Percentiles rank a stretch among this genome's conserved stretches.
phyloP scores from a whole-genome alignment of 1,140 invertebrate species.

The silkworm (Bombyx mori) region ASM3026992v2 NC_085117.1:11236001-11236500 shows the following conservation, averaged over 20 bases:
- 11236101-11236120: slow-evolving; percentile 38
- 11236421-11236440: slow-evolving; percentile 36
- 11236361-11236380: slow-evolving; percentile 18
- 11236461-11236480: slow-evolving; percentile 46
- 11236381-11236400: slow-evolving; percentile 33
- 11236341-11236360: slow-evolving; percentile 30
- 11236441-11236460: slow-evolving; percentile 37
- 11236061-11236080: slow-evolving; percentile 47
- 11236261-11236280: slow-evolving; percentile 50
- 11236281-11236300: slow-evolving; percentile 48
- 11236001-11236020: slow-evolving; percentile 54
- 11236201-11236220: slow-evolving; percentile 22
- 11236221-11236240: slow-evolving; percentile 53
- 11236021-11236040: slow-evolving; percentile 65
- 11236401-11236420: slow-evolving; percentile 44
- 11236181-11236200: slow-evolving; percentile 23
- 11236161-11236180: slow-evolving; percentile 33
- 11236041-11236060: slow-evolving; percentile 60
- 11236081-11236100: slow-evolving; percentile 50
- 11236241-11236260: slow-evolving; percentile 62
- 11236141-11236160: slow-evolving; percentile 43
- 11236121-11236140: slow-evolving; percentile 36
- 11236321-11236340: slow-evolving; percentile 41
- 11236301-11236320: slow-evolving; percentile 48
- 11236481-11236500: slow-evolving; percentile 29